Evolutionary conservation across 2,888 invertebrate species (phyloP).

Genomic region (Thereva nobilitata): DNA sequence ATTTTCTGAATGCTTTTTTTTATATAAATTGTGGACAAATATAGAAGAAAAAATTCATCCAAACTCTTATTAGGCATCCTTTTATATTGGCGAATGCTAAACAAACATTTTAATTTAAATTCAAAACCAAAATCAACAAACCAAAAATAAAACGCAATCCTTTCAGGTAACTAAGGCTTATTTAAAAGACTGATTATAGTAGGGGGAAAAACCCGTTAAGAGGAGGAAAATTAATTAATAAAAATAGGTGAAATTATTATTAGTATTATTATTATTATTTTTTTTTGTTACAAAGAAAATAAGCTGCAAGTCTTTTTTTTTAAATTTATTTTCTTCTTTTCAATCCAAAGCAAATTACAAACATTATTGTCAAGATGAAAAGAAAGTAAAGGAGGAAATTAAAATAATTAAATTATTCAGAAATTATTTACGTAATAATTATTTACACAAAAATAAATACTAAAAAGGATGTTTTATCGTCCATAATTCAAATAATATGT

Average conservation of each 20-base stretch:
- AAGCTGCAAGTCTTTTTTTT: too few species aligned
- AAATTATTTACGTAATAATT: conserved; percentile 14
- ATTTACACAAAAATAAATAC: conserved; percentile 29
- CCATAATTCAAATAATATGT: conserved; percentile 25
- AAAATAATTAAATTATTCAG: conserved; percentile 10
- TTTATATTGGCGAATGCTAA: conserved; percentile 29
- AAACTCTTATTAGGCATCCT: conserved; percentile 28
- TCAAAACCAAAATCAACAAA: not conserved
- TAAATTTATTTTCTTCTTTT: too few species aligned
- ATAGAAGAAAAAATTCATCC: conserved; percentile 29
- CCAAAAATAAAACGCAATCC: conserved; percentile 17
- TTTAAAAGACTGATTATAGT: not conserved
- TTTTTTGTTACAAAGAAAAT: too few species aligned
- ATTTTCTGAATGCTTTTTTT: conserved; percentile 26
- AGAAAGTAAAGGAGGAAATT: conserved; percentile 12
- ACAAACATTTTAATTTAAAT: conserved; percentile 24
- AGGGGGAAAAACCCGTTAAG: too few species aligned
- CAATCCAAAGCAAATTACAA: too few species aligned
- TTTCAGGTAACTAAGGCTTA: conserved; percentile 16
- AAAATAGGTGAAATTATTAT: too few species aligned
- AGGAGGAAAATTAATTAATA: too few species aligned
- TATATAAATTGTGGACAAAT: conserved; percentile 18
- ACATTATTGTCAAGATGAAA: conserved; percentile 9
- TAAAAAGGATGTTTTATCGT: conserved; percentile 24
- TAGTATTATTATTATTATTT: too few species aligned